Base-by-base conservation (phyloP, 2,113 vertebrate genomes). In the Miniopterus natalensis region DNA sequence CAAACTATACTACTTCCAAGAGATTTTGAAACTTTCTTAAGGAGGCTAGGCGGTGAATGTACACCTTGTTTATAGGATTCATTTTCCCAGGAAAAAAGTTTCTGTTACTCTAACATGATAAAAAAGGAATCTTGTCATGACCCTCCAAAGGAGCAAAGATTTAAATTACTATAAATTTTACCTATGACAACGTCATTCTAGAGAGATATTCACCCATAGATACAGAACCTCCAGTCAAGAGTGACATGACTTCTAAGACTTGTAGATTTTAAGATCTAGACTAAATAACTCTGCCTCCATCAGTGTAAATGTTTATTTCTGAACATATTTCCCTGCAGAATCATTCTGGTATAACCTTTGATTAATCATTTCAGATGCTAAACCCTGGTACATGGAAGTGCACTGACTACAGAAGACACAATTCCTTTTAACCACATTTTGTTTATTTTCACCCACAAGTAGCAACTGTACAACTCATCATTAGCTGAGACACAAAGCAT, bases 401-500 rank as follows among this genome's bases (percentile, higher is more conserved):
- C 9, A 13, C 17, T 40, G n/a, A 7, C 13, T 31, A n/a, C 14
- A 73, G 18, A 59, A 79, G 55, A 78, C 3, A 8, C 10, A 6
- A 3, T 81, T 68, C 51, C 15, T 84, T 68, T 25, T 8, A 40
- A 36, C 5, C 80, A 29, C 12, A 42, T 12, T 91, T 84, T 71
- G 53, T 53, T 79, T 87, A 31, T 75, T 79, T 94, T 75, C 31
- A 90, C 3, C 27, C 29, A 1, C 42, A 87, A 51, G 12, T 25
- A 70, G 74, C 42, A 70, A n/a, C 13, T 74, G 25, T 20, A n/a
- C 2, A 77, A 5, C 7, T 74, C 20, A 55, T 42, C 51, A 57
- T 84, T 71, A 84, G n/a, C n/a, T 96, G 47, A 75, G 13, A 87
- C 11, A 90, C 23, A 96, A 84, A 55, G 2, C 13, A 57, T 51